A percentile compares a stretch with the other conserved stretches of the same genome.
Evolutionary conservation across 2,797 vertebrate species (phyloP).

Genomic region (Myotis daubentonii): DNA sequence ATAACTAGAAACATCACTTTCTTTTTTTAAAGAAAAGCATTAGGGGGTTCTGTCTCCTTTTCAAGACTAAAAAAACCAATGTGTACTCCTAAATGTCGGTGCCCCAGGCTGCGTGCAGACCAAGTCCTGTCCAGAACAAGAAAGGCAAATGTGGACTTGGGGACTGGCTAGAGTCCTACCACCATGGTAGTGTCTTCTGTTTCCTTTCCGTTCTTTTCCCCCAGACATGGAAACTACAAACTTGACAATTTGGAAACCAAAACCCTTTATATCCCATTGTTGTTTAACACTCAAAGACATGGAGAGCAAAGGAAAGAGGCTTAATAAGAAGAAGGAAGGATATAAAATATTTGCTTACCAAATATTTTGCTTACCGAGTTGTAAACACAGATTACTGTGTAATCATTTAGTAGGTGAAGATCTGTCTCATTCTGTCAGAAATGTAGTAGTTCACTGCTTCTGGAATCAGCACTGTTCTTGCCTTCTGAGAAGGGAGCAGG

Average conservation of each 20-base stretch:
- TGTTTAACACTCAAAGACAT: background rate
- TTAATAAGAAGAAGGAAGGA: background rate
- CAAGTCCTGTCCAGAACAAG: background rate
- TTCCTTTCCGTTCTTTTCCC: background rate
- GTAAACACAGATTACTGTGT: background rate
- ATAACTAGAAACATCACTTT: background rate
- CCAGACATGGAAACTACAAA: background rate
- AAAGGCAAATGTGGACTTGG: background rate
- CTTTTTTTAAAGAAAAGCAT: constrained; percentile 6
- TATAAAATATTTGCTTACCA: background rate
- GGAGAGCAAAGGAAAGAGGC: background rate
- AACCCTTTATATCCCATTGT: background rate
- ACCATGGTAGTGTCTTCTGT: background rate
- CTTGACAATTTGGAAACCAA: background rate
- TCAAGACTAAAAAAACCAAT: background rate
- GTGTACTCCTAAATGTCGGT: background rate
- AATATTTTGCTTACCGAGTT: background rate
- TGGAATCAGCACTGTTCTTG: background rate
- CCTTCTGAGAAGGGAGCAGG: background rate
- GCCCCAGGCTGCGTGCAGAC: background rate
- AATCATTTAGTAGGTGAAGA: background rate
- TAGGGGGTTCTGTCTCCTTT: background rate
- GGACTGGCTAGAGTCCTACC: too few species aligned
- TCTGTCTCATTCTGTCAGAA: background rate
- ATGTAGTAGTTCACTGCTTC: background rate